A percentile compares a stretch with the other conserved stretches of the same genome.
phyloP scores from a whole-genome alignment of 2,113 vertebrate genomes.

The Poeciliopsis prolifica region DNA sequence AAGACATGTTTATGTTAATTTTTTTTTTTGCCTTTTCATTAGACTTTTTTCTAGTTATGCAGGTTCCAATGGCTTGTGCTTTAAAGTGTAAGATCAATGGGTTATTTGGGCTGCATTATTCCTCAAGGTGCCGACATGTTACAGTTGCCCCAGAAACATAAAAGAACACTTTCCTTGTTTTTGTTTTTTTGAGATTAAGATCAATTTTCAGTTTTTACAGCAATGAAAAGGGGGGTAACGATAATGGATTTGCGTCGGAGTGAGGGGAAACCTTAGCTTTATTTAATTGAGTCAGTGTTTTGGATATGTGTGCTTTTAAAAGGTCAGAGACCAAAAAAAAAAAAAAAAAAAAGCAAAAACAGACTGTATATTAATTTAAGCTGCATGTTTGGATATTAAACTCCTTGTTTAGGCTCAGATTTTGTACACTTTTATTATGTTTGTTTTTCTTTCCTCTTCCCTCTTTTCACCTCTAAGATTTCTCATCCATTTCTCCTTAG shows the following conservation, averaged over 20 bases:
- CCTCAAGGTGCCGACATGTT: constrained; percentile 73
- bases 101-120: constrained; percentile 60
- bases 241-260: constrained; percentile 28
- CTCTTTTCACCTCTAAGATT: background rate
- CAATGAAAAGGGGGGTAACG: constrained; percentile 20
- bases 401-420: background rate
- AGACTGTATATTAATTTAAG: constrained; percentile 31
- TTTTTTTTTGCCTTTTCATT: constrained; percentile 57
- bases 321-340: constrained; percentile 24
- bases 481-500: constrained; percentile 13
- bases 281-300: constrained; percentile 52
- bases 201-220: constrained; percentile 45
- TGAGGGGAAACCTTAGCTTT: constrained; percentile 33
- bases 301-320: constrained; percentile 30
- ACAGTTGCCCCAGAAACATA: constrained; percentile 67
- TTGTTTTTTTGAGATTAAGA: constrained; percentile 69
- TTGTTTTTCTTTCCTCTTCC: background rate
- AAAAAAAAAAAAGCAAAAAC: constrained; percentile 18
- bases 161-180: constrained; percentile 65
- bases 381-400: constrained; percentile 17
- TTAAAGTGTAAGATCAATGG: constrained; percentile 68
- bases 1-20: constrained; percentile 59
- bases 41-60: constrained; percentile 48
- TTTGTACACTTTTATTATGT: background rate
- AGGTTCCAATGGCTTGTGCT: constrained; percentile 56